These are phyloP conservation scores for Protomyctophum bolini DNA, from an alignment of 2,113 vertebrate genomes.

Conservation along the genomic window DNA sequence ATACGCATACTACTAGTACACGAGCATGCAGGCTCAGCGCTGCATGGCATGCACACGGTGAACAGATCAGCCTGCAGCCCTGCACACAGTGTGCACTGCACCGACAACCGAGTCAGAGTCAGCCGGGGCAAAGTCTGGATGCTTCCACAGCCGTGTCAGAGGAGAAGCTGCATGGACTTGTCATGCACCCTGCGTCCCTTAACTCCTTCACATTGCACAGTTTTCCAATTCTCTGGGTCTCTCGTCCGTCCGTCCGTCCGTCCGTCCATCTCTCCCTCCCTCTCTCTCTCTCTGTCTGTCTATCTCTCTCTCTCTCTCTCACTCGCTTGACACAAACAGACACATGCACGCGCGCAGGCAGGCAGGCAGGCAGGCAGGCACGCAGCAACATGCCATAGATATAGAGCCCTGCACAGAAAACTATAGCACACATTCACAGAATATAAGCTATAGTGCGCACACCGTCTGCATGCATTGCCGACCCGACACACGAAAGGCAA, in stretches of 20 bases:
- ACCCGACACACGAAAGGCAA: background rate
- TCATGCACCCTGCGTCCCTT: constrained; percentile 65
- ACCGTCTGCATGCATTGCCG: constrained; percentile 13
- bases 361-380: too few species aligned
- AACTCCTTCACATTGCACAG: constrained; percentile 52
- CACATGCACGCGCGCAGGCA: constrained; percentile 27
- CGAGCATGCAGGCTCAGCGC: background rate
- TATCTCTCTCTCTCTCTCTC: background rate
- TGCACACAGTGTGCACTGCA: constrained; percentile 7
- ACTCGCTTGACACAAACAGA: constrained; percentile 3
- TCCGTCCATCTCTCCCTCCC: background rate
- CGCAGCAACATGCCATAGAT: constrained; percentile 47
- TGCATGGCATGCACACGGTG: background rate
- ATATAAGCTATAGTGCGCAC: constrained; percentile 2
- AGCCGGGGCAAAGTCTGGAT: constrained; percentile 25
- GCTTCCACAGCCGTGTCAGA: constrained; percentile 48
- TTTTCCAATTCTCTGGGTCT: constrained; percentile 44
- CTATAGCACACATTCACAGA: constrained; percentile 13
- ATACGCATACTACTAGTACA: too few species aligned
- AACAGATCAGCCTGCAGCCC: background rate
- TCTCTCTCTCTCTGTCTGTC: constrained; percentile 8
- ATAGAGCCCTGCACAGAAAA: constrained; percentile 10
- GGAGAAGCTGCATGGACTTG: constrained; percentile 58
- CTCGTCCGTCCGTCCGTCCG: constrained; percentile 4
- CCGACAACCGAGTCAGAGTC: constrained; percentile 14